Evolutionary conservation across 2,113 vertebrate species (phyloP).

Genomic region (zebrafish (Danio rerio)): GRCz12tu NC_133182.1:22779001-22779500

Average conservation of each 20-base stretch:
- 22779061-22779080: slow-evolving; percentile 91
- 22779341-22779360: slow-evolving; percentile 66
- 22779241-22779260: slow-evolving; percentile 63
- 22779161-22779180: slow-evolving; percentile 68
- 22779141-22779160: slow-evolving; percentile 82
- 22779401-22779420: slow-evolving; percentile 77
- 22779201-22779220: slow-evolving; percentile 55
- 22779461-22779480: slow-evolving; percentile 84
- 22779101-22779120: slow-evolving; percentile 96
- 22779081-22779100: slow-evolving; percentile 95
- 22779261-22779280: slow-evolving; percentile 52
- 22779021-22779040: slow-evolving; percentile 94
- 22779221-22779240: slow-evolving; percentile 66
- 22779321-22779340: slow-evolving; percentile 74
- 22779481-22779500: slow-evolving; percentile 76
- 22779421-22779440: slow-evolving; percentile 91
- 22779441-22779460: slow-evolving; percentile 82
- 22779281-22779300: slow-evolving; percentile 43
- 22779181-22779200: slow-evolving; percentile 58
- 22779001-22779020: slow-evolving; percentile 84
- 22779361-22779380: slow-evolving; percentile 60
- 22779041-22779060: slow-evolving; percentile 96
- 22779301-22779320: slow-evolving; percentile 61
- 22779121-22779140: slow-evolving; percentile 97
- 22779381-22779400: slow-evolving; percentile 63